Conservation (phyloP, 1,140 invertebrate species). For the Drosophila obscura region DNA sequence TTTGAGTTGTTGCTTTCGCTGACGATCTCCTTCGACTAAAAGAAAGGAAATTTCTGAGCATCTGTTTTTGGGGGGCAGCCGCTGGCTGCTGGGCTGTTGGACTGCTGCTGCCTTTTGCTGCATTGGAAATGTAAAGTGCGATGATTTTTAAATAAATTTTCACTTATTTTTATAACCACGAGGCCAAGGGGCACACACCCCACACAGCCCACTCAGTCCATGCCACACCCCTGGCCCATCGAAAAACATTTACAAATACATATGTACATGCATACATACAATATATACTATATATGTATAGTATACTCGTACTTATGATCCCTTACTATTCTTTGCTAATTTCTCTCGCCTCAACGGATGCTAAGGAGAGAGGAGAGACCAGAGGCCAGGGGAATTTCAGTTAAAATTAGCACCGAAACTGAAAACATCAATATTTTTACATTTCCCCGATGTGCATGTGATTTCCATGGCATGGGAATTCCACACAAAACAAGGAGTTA, state of each 20-base stretch:
- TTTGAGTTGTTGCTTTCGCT: constrained; percentile 61
- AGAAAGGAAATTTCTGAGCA: constrained; percentile 69
- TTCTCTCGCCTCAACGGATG: constrained; percentile 2
- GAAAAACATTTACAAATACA: constrained; percentile 14
- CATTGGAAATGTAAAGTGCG: constrained; percentile 58
- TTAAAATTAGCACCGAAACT: constrained; percentile 45
- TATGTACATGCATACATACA: neutral
- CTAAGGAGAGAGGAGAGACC: too few species aligned
- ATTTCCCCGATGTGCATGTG: constrained; percentile 42
- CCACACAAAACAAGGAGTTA: constrained; percentile 48
- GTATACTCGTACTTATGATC: constrained; percentile 10
- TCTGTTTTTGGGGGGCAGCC: constrained; percentile 40
- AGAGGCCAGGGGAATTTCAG: constrained; percentile 15
- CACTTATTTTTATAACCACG: constrained; percentile 58
- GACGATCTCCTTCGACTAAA: constrained; percentile 74
- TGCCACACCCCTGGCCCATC: neutral
- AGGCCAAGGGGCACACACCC: constrained; percentile 28
- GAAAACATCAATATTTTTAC: constrained; percentile 55
- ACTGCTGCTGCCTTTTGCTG: constrained; percentile 43
- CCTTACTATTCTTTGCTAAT: constrained; percentile 23
- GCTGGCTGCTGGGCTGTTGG: constrained; percentile 3
- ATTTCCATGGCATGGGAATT: constrained; percentile 39
- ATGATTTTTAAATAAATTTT: constrained; percentile 64
- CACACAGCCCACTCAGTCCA: neutral
- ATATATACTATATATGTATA: neutral